Evolutionary conservation across 2,888 invertebrate species (phyloP).

Genomic region (Parasteatoda lunata): DNA sequence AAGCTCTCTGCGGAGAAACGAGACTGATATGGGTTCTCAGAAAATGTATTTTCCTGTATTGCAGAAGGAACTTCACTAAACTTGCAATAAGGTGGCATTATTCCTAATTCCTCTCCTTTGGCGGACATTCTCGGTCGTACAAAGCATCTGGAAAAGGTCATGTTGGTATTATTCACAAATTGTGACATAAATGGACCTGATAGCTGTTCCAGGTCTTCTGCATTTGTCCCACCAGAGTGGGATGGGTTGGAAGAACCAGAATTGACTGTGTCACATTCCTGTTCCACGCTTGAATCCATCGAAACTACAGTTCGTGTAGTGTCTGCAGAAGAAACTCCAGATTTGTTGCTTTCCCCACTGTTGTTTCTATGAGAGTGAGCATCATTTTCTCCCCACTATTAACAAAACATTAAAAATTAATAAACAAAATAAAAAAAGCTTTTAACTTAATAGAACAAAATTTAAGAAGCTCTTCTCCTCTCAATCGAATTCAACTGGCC

Average conservation of each 20-base stretch:
- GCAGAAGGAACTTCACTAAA: conserved; percentile 12
- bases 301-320: conserved; percentile 64
- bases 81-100: conserved; percentile 30
- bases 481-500: too few species aligned
- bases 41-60: not conserved
- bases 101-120: not conserved
- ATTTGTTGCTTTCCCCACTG: conserved; percentile 52
- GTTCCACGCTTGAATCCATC: conserved; percentile 58
- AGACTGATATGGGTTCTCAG: conserved; percentile 9
- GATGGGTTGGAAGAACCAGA: not conserved
- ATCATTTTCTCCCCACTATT: not conserved
- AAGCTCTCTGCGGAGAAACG: not conserved
- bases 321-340: conserved; percentile 62
- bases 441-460: not conserved
- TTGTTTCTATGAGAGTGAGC: conserved; percentile 25
- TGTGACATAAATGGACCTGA: not conserved
- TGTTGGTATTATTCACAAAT: not conserved
- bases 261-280: conserved; percentile 9
- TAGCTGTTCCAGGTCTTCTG: not conserved
- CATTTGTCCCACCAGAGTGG: not conserved
- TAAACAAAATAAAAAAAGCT: not conserved
- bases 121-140: too few species aligned
- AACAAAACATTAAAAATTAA: not conserved
- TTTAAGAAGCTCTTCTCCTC: too few species aligned
- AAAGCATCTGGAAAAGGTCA: not conserved